These are phyloP conservation scores for Stenolophus ochropezus DNA, from an alignment of 2,888 invertebrate genomes.

Conservation along the genomic window DNA sequence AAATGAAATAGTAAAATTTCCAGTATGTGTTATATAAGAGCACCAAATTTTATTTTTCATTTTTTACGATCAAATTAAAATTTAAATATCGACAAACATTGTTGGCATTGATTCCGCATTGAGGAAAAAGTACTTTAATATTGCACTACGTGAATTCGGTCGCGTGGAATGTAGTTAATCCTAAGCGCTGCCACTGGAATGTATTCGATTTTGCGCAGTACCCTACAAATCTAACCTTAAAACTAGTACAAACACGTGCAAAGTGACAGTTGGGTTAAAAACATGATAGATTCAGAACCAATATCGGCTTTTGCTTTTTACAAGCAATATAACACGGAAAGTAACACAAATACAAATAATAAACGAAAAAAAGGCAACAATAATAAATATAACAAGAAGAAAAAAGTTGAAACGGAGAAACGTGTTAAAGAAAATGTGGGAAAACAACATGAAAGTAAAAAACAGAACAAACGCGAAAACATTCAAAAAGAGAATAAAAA, in stretches of 20 bases:
- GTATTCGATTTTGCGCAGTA: not conserved
- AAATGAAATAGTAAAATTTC: no score
- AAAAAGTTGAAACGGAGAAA: not conserved
- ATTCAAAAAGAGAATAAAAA: not conserved
- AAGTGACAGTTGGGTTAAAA: not conserved
- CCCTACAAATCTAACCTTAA: not conserved
- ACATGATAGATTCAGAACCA: not conserved
- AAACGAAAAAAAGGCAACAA: not conserved
- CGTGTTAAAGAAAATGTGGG: not conserved
- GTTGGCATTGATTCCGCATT: no score
- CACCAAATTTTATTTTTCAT: no score
- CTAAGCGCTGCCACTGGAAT: not conserved
- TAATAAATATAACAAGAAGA: not conserved
- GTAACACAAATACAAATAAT: not conserved
- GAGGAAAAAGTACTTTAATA: no score
- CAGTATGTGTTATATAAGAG: no score
- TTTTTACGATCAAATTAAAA: no score
- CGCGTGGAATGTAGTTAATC: not conserved
- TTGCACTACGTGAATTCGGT: no score
- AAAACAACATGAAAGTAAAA: not conserved
- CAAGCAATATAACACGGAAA: constrained; percentile 18
- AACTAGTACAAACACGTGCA: not conserved
- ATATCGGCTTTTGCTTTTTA: constrained; percentile 49
- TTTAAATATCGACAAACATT: no score
- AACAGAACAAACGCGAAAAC: not conserved